phyloP scores from a whole-genome alignment of 2,888 invertebrate species.

The Tuta absoluta region DNA sequence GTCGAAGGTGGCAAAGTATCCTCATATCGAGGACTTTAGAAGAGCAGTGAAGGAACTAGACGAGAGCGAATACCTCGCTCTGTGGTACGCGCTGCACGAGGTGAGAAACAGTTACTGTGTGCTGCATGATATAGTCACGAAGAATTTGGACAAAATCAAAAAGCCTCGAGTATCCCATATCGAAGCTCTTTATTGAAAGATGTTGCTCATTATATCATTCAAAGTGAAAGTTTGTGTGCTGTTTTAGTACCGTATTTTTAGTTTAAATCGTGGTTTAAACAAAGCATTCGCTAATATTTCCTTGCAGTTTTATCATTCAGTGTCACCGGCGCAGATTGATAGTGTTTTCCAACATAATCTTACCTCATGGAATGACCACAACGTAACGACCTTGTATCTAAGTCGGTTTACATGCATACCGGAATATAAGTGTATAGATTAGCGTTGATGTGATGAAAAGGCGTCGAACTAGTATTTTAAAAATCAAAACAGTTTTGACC shows the following conservation, averaged over 20 bases:
- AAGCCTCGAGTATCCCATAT: slow-evolving; percentile 18
- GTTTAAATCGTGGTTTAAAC: no score
- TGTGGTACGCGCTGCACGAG: slow-evolving; percentile 96
- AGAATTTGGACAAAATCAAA: slow-evolving; percentile 25
- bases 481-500: no score
- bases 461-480: no score
- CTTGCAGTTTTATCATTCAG: no score
- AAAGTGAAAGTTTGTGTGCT: background rate
- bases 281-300: no score
- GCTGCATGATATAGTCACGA: slow-evolving; percentile 91
- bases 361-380: no score
- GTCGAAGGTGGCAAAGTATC: slow-evolving; percentile 24
- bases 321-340: no score
- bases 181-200: slow-evolving; percentile 18
- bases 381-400: no score
- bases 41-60: slow-evolving; percentile 85
- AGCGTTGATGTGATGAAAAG: no score
- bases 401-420: no score
- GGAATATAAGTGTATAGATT: no score
- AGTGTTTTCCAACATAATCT: no score
- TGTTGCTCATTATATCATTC: background rate
- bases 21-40: slow-evolving; percentile 24
- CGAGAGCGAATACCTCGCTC: slow-evolving; percentile 96
- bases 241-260: background rate
- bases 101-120: slow-evolving; percentile 98